phyloP scores from a whole-genome alignment of 2,888 invertebrate genomes.

The Dorcus hopei region DNA sequence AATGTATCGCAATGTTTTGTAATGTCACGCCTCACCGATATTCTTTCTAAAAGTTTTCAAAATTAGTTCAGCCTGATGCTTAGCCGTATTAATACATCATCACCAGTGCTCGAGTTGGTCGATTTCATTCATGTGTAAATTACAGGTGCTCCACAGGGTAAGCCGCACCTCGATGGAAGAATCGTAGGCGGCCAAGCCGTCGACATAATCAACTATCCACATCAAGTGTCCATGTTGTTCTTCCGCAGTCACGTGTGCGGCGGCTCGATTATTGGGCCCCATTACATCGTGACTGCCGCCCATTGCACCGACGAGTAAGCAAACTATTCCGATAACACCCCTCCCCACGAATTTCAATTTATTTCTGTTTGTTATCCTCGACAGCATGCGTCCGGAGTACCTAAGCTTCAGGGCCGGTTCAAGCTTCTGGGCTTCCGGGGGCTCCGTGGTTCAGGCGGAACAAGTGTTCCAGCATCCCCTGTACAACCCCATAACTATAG shows the following conservation, averaged over 20 bases:
- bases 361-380: not conserved
- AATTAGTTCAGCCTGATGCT: no score
- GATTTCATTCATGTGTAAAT: no score
- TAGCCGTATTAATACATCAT: no score
- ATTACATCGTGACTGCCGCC: constrained; percentile 16
- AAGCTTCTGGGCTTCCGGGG: constrained; percentile 13
- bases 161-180: constrained; percentile 13
- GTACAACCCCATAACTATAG: constrained; percentile 10
- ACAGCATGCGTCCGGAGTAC: not conserved
- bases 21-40: no score
- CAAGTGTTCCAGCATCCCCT: constrained; percentile 15
- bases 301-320: constrained; percentile 17
- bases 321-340: not conserved
- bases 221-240: constrained; percentile 13
- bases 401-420: constrained; percentile 20
- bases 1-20: no score
- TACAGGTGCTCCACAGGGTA: not conserved
- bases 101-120: no score
- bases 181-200: constrained; percentile 15
- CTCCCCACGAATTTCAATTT: not conserved
- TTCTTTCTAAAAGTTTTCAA: no score
- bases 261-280: constrained; percentile 11
- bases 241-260: constrained; percentile 18
- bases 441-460: constrained; percentile 3
- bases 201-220: constrained; percentile 11